Evolutionary conservation across 2,888 invertebrate species (phyloP), one percentile per base, ranked within the genome.

Genomic region (Diarsia mendica): DNA sequence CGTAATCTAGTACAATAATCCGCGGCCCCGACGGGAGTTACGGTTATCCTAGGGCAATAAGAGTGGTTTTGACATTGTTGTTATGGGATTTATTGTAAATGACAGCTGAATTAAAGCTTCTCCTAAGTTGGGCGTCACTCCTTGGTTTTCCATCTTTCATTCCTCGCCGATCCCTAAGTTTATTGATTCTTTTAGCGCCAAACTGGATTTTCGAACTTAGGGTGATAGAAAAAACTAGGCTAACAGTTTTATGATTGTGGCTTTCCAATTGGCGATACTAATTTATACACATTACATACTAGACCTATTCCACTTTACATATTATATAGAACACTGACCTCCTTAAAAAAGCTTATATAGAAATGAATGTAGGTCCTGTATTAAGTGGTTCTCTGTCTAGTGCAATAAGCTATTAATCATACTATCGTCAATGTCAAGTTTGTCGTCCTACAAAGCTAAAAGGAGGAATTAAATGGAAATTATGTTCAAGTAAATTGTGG

Each of bases 401-500:
- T 46, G 18, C 28, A 55, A 10, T 39, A 9, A 9, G 2, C 23
- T 58, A 18, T 75, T 53, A 66, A 72, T 76, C 8, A 28, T 15
- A 23, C 9, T 33, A 33, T 53, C 46, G 0, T 20, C n/a, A 63
- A 49, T 51, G 44, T 73, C 55, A 72, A 49, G 13, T 55, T 49
- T 44, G 49, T 73, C 48, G 44, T 44, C 15, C 46, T 48, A 44
- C 28, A 55, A 69, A 67, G 9, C 6, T 44, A 51, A n/a, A 63
- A 18, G 11, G 28, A 13, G 3, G 3, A 58, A 66, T 55, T 53
- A 23, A 46, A 53, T 15, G 60, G 3, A 58, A 63, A 66, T 48
- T 18, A 66, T 28, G 18, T 23, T 11, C 3, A 44, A 28, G 3
- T 53, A 67, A 64, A 82, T 77, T 82, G 60, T 66, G 10, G 5